Evolutionary conservation across 2,888 invertebrate species (phyloP), one percentile per base, ranked within the genome.

Genomic region (Germaria angustata): DNA sequence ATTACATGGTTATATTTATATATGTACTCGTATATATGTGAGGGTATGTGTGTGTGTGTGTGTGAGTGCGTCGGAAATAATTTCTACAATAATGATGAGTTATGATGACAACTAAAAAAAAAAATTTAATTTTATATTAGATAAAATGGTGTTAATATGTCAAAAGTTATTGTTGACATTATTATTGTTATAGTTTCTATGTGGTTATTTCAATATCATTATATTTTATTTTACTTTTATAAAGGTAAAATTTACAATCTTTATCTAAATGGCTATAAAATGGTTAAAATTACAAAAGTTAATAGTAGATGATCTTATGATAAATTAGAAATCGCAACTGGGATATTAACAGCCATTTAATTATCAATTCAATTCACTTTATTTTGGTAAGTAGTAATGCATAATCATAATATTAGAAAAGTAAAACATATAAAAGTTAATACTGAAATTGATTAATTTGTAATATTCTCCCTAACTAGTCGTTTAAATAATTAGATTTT

Each of bases 141-240:
- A 84, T 84, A 75, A 84, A 84, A 84, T 78, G 77, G 84, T 78
- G 81, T 80, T 84, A 84, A 84, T 81, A 84, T 84, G 84, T 84
- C 84, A 81, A 71, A 76, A 71, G 76, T 76, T 81, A 71, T 76
- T 81, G 71, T 68, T 76, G 76, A 80, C 75, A 73, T 77, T 59
- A 69, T 73, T 80, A 73, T 72, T 82, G 79, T 80, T 63, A 63
- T 53, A 20, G n/a, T 5, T 28, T 17, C 1, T 57, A 34, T 69
- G 20, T 22, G 15, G 11, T 20, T 46, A 22, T 20, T 5, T 57
- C 4, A 24, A 34, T 20, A 15, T 39, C 53, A 39, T 17, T 32
- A 49, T 5, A 34, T 28, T 5, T 28, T n/a, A 28, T 17, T 68
- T 28, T 17, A 22, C 13, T 53, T 41, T 9, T n/a, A 20, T 20